Conservation (phyloP, 2,113 vertebrate species). For the Diphyllodes magnificus region DNA sequence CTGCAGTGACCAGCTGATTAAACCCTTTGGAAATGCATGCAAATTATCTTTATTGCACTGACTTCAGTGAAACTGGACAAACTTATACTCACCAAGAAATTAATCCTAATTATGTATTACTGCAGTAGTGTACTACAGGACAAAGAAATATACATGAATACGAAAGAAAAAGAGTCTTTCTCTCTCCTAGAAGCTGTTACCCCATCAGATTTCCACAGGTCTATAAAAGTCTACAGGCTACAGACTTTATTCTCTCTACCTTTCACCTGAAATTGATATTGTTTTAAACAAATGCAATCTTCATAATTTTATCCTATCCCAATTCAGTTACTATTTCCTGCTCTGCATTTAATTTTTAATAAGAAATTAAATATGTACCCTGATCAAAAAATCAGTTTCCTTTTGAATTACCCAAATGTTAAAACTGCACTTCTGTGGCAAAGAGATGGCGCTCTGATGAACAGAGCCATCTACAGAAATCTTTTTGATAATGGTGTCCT, state of each 20-base stretch:
- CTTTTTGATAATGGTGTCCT: conserved; percentile 59
- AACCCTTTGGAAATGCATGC: not conserved
- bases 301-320: not conserved
- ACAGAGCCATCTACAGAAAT: conserved; percentile 57
- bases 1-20: not conserved
- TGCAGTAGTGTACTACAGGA: not conserved
- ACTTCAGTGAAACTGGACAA: not conserved
- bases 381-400: conserved; percentile 9
- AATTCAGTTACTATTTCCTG: not conserved
- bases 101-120: not conserved
- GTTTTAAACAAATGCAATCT: not conserved
- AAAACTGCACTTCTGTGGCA: not conserved
- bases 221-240: not conserved
- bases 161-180: not conserved
- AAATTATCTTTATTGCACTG: not conserved
- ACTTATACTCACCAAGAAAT: not conserved
- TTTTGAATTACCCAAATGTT: conserved; percentile 5
- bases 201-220: not conserved
- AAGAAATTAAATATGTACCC: not conserved
- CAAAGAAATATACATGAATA: not conserved
- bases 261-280: not conserved
- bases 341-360: not conserved
- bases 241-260: not conserved
- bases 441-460: not conserved
- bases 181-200: not conserved